Conservation (phyloP, 2,113 vertebrate species). For the Macaca nemestrina region DNA sequence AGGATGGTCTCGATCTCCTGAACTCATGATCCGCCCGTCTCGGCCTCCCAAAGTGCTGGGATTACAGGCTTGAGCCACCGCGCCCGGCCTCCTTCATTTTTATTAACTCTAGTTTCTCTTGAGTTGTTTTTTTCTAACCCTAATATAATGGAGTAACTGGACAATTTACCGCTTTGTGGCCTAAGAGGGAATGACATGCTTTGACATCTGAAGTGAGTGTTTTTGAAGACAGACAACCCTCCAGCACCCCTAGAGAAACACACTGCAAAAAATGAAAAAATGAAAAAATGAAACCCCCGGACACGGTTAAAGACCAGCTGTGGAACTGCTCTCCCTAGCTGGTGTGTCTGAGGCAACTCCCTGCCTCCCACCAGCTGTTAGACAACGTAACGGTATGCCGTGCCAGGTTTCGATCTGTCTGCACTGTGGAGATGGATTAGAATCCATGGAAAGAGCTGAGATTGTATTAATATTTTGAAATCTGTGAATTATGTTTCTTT, state of each 20-base stretch:
- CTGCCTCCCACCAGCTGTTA: background rate
- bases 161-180: background rate
- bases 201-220: background rate
- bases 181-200: background rate
- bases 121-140: background rate
- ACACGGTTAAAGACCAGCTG: background rate
- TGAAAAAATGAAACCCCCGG: background rate
- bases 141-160: background rate
- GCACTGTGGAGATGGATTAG: background rate
- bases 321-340: accelerated
- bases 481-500: background rate
- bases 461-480: slow-evolving; percentile 14
- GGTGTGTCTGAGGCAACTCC: accelerated
- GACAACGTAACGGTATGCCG: background rate
- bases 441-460: background rate
- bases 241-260: background rate
- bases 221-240: background rate
- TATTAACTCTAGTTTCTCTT: background rate
- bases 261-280: background rate
- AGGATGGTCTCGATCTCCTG: too few relatives aligned
- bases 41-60: too few relatives aligned
- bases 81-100: background rate
- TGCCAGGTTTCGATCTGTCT: background rate
- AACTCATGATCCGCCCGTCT: too few relatives aligned
- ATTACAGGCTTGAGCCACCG: too few relatives aligned